Percentiles rank a stretch among this genome's conserved stretches.
phyloP scores from a whole-genome alignment of 2,888 invertebrate genomes.

The Drosophila koepferae region DNA sequence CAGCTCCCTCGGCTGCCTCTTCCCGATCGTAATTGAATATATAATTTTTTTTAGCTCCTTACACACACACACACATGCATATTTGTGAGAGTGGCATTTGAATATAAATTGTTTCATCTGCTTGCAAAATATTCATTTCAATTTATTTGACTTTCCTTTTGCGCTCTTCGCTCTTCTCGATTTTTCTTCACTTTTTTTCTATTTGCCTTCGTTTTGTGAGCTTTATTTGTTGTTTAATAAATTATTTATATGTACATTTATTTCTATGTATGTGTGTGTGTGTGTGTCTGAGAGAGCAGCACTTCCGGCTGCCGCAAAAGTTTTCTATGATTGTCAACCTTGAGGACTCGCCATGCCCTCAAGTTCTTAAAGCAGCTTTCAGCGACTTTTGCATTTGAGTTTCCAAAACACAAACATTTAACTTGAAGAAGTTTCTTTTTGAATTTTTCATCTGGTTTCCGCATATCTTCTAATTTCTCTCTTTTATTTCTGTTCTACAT shows the following conservation, averaged over 20 bases:
- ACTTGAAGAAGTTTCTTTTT: slow-evolving; percentile 36
- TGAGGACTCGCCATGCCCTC: no score
- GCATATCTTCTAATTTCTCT: slow-evolving; percentile 14
- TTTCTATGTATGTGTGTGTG: slow-evolving; percentile 16
- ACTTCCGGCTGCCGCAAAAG: slow-evolving; percentile 42
- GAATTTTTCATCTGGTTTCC: slow-evolving; percentile 7
- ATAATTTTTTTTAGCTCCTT: slow-evolving; percentile 68
- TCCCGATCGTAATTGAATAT: slow-evolving; percentile 71
- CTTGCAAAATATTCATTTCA: slow-evolving; percentile 78
- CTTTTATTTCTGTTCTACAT: not conserved
- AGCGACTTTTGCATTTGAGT: slow-evolving; percentile 17
- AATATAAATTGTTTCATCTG: slow-evolving; percentile 79
- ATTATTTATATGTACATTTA: slow-evolving; percentile 62
- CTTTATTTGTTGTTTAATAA: slow-evolving; percentile 69
- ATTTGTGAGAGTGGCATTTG: slow-evolving; percentile 64
- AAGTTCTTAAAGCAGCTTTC: slow-evolving; percentile 15
- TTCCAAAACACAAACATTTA: slow-evolving; percentile 33
- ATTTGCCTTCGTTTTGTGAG: slow-evolving; percentile 22
- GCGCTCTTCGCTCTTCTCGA: slow-evolving; percentile 11
- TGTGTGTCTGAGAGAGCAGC: slow-evolving; percentile 19
- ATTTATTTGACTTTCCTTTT: slow-evolving; percentile 67
- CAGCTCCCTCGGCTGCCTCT: not conserved
- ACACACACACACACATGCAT: slow-evolving; percentile 25
- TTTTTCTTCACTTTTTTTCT: not conserved
- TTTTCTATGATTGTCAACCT: slow-evolving; percentile 17